phyloP scores from a whole-genome alignment of 2,888 invertebrate genomes.

The Molanna angustata region DNA sequence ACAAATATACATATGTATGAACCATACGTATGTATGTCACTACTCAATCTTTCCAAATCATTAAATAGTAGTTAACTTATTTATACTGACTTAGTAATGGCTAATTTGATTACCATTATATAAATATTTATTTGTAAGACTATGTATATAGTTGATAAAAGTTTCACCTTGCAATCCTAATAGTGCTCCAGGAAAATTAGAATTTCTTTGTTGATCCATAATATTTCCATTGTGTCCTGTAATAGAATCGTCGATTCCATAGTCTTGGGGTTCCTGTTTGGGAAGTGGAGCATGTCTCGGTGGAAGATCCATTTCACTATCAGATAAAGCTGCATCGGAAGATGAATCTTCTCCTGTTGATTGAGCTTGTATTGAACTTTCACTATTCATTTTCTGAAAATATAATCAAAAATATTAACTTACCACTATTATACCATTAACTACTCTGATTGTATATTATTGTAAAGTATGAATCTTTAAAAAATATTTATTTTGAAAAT shows the following conservation, averaged over 20 bases:
- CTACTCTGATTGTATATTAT: no score
- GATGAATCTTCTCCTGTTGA: slow-evolving; percentile 83
- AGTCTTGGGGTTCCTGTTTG: slow-evolving; percentile 73
- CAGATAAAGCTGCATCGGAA: slow-evolving; percentile 78
- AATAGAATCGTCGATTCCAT: slow-evolving; percentile 62
- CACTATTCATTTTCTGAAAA: slow-evolving; percentile 53
- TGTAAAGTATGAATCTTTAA: no score
- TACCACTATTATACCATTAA: no score
- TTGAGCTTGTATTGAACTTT: slow-evolving; percentile 61
- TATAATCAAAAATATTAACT: background rate
- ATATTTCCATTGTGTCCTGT: slow-evolving; percentile 63
- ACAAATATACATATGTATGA: no score
- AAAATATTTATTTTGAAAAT: no score
- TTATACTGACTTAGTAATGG: no score
- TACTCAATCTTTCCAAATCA: no score
- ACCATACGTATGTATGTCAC: no score
- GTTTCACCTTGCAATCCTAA: slow-evolving; percentile 73
- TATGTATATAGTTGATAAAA: no score
- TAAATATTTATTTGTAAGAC: no score
- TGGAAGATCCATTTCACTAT: slow-evolving; percentile 57
- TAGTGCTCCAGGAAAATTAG: slow-evolving; percentile 76
- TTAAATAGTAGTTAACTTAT: no score
- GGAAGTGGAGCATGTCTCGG: slow-evolving; percentile 47
- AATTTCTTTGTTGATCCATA: slow-evolving; percentile 61
- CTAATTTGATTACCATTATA: no score